Conservation (phyloP, 1,140 invertebrate genomes). For the Calliopsis andreniformis region DNA sequence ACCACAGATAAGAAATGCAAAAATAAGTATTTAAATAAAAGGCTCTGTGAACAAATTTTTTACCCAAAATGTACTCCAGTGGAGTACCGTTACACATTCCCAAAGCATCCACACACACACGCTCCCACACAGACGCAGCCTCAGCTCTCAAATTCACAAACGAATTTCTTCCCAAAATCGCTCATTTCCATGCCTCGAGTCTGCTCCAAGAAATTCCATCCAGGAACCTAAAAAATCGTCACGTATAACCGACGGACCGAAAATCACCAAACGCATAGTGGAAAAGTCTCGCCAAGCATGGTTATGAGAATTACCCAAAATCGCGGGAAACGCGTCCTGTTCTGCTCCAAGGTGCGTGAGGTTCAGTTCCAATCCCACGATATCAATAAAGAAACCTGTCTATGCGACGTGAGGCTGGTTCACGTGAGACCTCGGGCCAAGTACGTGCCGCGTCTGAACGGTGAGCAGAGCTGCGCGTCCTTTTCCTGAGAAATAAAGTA, state of each 20-base stretch:
- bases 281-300: slow-evolving; percentile 26
- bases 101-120: too few species aligned
- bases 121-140: too few species aligned
- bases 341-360: slow-evolving; percentile 26
- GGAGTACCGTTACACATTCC: too few species aligned
- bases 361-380: slow-evolving; percentile 26
- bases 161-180: too few species aligned
- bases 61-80: too few species aligned
- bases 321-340: slow-evolving; percentile 65
- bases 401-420: neutral
- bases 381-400: slow-evolving; percentile 32
- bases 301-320: slow-evolving; percentile 56
- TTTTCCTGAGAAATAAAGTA: slow-evolving; percentile 36
- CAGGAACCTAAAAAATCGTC: neutral
- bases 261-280: slow-evolving; percentile 46
- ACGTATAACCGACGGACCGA: slow-evolving; percentile 10
- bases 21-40: too few species aligned
- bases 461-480: neutral
- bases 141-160: too few species aligned
- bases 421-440: neutral
- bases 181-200: too few species aligned
- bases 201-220: neutral
- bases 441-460: neutral
- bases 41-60: too few species aligned
- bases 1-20: too few species aligned